Conservation (phyloP, 30 jellyfish, hydroid and myxozoan species). For the Catostylus mosaicus region DNA sequence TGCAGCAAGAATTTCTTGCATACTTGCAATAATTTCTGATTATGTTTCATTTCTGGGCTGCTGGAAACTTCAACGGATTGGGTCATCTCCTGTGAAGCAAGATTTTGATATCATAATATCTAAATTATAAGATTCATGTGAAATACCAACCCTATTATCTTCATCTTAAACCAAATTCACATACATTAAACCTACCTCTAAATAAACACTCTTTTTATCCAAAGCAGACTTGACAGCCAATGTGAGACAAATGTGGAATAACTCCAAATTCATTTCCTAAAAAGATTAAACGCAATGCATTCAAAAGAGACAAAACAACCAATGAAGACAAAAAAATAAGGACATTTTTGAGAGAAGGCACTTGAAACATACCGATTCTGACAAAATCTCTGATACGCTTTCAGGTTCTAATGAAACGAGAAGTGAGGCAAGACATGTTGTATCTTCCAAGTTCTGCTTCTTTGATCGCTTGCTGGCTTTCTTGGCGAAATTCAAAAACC, state of each 20-base stretch:
- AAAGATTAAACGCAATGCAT: too few relatives aligned
- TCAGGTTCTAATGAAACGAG: slow-evolving; percentile 49
- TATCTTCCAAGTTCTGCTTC: slow-evolving; percentile 24
- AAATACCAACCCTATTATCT: background rate
- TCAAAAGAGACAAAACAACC: background rate
- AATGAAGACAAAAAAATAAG: background rate
- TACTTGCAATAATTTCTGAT: slow-evolving; percentile 19
- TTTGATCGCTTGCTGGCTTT: background rate
- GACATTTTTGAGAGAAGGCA: background rate
- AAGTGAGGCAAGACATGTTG: slow-evolving; percentile 22
- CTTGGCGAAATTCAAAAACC: slow-evolving; percentile 48
- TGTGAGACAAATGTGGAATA: slow-evolving; percentile 41
- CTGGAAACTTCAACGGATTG: slow-evolving; percentile 46
- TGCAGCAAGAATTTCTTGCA: slow-evolving; percentile 40
- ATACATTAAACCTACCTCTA: slow-evolving; percentile 28
- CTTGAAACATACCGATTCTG: slow-evolving; percentile 13
- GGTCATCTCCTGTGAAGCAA: slow-evolving; percentile 49
- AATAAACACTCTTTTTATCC: slow-evolving; percentile 51
- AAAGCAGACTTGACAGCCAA: slow-evolving; percentile 53
- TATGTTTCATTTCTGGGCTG: slow-evolving; percentile 46
- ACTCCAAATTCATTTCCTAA: background rate
- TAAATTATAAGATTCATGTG: background rate
- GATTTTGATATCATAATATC: background rate
- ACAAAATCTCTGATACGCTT: slow-evolving; percentile 10
- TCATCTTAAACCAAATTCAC: background rate